phyloP scores from a whole-genome alignment of 2,888 invertebrate genomes.

The Dusona sp. region DNA sequence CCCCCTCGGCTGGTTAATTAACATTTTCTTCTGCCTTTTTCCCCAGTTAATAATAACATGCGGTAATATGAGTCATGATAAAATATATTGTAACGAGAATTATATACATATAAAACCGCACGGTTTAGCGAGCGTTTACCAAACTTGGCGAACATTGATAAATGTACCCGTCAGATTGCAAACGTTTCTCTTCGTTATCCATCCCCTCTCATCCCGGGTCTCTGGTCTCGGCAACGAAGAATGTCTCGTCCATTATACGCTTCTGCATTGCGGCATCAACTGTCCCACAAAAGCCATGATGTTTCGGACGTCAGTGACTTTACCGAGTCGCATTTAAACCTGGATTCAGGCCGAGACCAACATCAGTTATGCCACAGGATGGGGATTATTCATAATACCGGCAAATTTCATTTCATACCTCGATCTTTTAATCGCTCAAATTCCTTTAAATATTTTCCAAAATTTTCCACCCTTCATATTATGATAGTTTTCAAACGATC shows the following conservation, averaged over 20 bases:
- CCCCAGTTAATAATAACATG: not conserved
- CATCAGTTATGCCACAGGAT: constrained; percentile 4
- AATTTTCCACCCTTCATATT: not conserved
- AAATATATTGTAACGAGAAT: constrained; percentile 8
- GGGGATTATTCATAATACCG: constrained; percentile 35
- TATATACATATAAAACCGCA: not conserved
- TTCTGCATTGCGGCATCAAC: constrained; percentile 60
- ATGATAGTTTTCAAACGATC: not conserved
- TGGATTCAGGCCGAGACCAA: constrained; percentile 36
- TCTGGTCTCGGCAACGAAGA: constrained; percentile 29
- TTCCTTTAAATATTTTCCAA: not conserved
- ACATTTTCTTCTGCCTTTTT: not conserved
- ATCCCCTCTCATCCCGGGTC: not conserved
- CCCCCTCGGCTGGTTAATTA: no score
- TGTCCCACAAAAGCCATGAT: constrained; percentile 40
- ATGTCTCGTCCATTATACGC: constrained; percentile 54
- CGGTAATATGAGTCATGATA: not conserved
- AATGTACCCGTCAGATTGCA: constrained; percentile 60
- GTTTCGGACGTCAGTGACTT: constrained; percentile 46
- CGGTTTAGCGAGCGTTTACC: constrained; percentile 18
- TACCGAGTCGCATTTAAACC: constrained; percentile 59
- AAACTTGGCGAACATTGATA: constrained; percentile 55
- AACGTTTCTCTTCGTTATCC: constrained; percentile 50
- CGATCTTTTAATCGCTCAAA: not conserved
- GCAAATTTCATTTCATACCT: constrained; percentile 9